phyloP scores from a whole-genome alignment of 2,797 vertebrate genomes.

The Parotocinclus haroldoi region DNA sequence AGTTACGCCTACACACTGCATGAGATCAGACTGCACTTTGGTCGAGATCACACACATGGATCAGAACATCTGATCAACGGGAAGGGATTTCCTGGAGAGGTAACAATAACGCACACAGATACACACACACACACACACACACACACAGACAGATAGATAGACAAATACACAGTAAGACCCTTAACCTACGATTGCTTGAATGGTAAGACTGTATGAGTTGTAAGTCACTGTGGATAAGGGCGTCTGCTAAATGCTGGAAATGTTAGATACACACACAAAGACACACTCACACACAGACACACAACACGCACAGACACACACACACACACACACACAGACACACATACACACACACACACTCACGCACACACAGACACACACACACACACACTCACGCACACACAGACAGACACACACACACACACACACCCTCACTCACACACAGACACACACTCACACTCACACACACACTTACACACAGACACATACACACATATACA shows the following conservation, averaged over 20 bases:
- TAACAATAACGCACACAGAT: slow-evolving; percentile 58
- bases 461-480: slow-evolving; percentile 55
- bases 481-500: slow-evolving; percentile 38
- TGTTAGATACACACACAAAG: slow-evolving; percentile 58
- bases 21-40: slow-evolving; percentile 90
- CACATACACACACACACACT: neutral
- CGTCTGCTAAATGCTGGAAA: too few relatives aligned
- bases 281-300: slow-evolving; percentile 60
- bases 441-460: slow-evolving; percentile 61
- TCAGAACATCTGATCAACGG: slow-evolving; percentile 94
- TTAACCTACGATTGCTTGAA: too few relatives aligned
- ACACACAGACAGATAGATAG: too few relatives aligned
- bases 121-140: neutral
- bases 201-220: too few relatives aligned
- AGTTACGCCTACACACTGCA: slow-evolving; percentile 91
- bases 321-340: slow-evolving; percentile 59
- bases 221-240: too few relatives aligned
- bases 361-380: too few relatives aligned
- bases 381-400: too few relatives aligned
- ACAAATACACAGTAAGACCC: too few relatives aligned
- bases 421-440: too few relatives aligned
- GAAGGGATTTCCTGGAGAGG: slow-evolving; percentile 92
- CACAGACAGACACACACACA: slow-evolving; percentile 60
- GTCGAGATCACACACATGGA: slow-evolving; percentile 87
- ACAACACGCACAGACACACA: neutral